These are phyloP conservation scores for Leptopilina boulardi DNA, from an alignment of 1,140 invertebrate species.

Conservation along the genomic window DNA sequence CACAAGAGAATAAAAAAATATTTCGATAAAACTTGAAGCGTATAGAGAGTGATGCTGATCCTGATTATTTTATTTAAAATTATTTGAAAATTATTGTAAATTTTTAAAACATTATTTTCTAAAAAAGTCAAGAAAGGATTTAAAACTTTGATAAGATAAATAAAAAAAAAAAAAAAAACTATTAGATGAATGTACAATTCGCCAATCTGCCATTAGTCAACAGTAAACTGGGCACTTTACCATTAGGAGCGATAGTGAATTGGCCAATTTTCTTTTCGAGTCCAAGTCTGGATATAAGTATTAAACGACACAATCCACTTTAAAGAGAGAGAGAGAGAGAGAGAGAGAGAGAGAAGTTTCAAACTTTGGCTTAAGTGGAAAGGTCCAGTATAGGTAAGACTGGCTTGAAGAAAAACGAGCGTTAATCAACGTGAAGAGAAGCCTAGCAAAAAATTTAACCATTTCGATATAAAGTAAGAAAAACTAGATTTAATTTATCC, in stretches of 20 bases:
- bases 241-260: slow-evolving; percentile 31
- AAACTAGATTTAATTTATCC: slow-evolving; percentile 10
- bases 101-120: background rate
- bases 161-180: background rate
- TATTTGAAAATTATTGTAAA: background rate
- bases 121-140: background rate
- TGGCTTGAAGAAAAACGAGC: slow-evolving; percentile 4
- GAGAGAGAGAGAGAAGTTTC: slow-evolving; percentile 4
- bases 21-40: background rate
- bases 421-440: slow-evolving; percentile 1
- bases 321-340: background rate
- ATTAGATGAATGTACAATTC: slow-evolving; percentile 20
- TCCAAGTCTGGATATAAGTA: slow-evolving; percentile 32
- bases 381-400: slow-evolving; percentile 28
- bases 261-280: slow-evolving; percentile 29
- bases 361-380: slow-evolving; percentile 26
- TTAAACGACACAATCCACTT: slow-evolving; percentile 27
- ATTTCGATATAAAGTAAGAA: slow-evolving; percentile 16
- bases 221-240: slow-evolving; percentile 27
- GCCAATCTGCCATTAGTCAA: slow-evolving; percentile 32
- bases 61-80: background rate
- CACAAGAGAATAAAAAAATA: background rate
- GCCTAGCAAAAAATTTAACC: background rate
- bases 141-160: background rate
- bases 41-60: background rate